Conservation (phyloP, 2,797 vertebrate genomes). For the Phalloptychus januarius region DNA sequence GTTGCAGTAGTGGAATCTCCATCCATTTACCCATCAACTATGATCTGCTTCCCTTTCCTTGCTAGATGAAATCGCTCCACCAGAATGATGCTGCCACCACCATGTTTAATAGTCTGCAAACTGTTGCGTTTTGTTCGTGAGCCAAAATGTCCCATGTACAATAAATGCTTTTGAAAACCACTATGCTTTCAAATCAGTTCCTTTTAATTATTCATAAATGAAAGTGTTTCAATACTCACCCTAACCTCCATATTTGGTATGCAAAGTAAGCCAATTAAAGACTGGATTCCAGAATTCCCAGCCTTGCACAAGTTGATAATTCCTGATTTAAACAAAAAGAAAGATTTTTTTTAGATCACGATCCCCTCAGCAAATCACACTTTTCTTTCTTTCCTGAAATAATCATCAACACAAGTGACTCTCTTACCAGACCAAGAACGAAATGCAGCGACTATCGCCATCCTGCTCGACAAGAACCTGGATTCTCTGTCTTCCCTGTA, state of each 20-base stretch:
- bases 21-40: background rate
- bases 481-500: conserved; percentile 95
- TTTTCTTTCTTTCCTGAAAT: background rate
- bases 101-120: background rate
- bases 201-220: background rate
- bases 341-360: conserved; percentile 1
- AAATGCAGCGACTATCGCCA: conserved; percentile 98
- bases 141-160: background rate
- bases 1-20: background rate
- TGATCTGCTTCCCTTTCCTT: background rate
- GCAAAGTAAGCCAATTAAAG: conserved; percentile 95
- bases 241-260: conserved; percentile 99
- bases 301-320: conserved; percentile 98
- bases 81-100: background rate
- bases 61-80: background rate
- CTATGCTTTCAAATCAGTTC: background rate
- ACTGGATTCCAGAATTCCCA: conserved; percentile 96
- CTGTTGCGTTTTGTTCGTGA: background rate
- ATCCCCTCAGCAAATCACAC: background rate
- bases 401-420: background rate
- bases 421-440: conserved; percentile 96
- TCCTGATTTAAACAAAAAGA: conserved; percentile 75
- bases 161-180: background rate
- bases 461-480: conserved; percentile 95
- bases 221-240: conserved; percentile 80